phyloP scores from a whole-genome alignment of 1,140 invertebrate species.

The Cotesia glomerata region DNA sequence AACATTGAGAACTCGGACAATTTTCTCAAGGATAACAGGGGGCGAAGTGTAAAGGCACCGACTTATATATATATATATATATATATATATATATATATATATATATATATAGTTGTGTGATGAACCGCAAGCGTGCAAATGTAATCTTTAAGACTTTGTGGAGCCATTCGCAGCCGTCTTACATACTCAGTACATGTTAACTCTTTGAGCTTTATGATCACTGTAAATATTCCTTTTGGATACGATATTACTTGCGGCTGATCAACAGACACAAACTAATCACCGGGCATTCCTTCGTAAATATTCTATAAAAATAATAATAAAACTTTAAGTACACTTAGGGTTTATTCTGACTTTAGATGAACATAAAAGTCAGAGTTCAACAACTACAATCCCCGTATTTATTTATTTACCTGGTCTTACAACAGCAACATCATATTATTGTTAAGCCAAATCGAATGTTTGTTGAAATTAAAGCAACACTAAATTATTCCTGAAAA shows the following conservation, averaged over 20 bases:
- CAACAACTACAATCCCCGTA: too few species aligned
- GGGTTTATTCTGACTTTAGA: too few species aligned
- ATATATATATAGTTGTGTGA: background rate
- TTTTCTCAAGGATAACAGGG: background rate
- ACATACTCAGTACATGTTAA: too few species aligned
- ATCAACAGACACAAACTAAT: conserved; percentile 18
- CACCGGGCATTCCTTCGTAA: background rate
- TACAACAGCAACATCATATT: too few species aligned
- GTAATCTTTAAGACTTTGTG: too few species aligned
- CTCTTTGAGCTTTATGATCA: conserved; percentile 28
- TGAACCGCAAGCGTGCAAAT: background rate
- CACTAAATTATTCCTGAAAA: too few species aligned
- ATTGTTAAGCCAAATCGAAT: too few species aligned
- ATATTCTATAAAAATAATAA: background rate
- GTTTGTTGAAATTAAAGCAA: too few species aligned
- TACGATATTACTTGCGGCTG: conserved; percentile 12
- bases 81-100: background rate
- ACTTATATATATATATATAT: background rate
- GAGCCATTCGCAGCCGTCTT: too few species aligned
- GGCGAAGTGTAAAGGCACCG: background rate
- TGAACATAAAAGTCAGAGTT: too few species aligned
- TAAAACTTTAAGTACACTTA: too few species aligned
- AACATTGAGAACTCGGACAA: background rate
- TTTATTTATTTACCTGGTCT: too few species aligned
- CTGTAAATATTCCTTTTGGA: conserved; percentile 35